These are phyloP conservation scores for Strigamia transsilvanica DNA, from an alignment of 2,888 invertebrate genomes.

Conservation along the genomic window DNA sequence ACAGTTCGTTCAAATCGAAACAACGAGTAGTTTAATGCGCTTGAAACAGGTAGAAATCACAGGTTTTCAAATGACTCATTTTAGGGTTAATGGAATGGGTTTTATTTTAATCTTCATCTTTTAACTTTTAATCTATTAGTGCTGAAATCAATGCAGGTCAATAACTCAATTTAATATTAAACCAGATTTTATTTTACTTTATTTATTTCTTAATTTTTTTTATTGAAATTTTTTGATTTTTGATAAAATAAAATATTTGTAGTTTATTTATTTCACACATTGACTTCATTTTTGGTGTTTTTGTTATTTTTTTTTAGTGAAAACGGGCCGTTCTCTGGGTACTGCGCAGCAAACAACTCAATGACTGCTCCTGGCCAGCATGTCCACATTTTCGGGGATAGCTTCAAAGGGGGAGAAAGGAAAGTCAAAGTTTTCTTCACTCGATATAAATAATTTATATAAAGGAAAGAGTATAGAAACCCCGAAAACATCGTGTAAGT, in stretches of 20 bases:
- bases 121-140: neutral
- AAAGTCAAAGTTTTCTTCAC: slow-evolving; percentile 94
- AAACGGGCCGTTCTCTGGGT: slow-evolving; percentile 74
- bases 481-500: slow-evolving; percentile 65
- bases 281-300: neutral
- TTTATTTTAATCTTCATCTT: neutral
- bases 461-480: slow-evolving; percentile 72
- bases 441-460: slow-evolving; percentile 98
- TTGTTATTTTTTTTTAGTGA: slow-evolving; percentile 53
- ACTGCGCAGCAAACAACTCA: slow-evolving; percentile 73
- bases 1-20: too few relatives aligned
- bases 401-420: slow-evolving; percentile 83
- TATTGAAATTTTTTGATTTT: too few relatives aligned
- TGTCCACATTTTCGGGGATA: slow-evolving; percentile 94
- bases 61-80: too few relatives aligned
- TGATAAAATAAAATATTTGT: neutral
- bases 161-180: too few relatives aligned
- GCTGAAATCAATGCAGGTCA: too few relatives aligned
- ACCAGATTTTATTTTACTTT: too few relatives aligned
- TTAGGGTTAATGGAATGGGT: too few relatives aligned
- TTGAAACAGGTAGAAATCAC: too few relatives aligned
- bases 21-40: too few relatives aligned
- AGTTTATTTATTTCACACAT: neutral
- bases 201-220: too few relatives aligned
- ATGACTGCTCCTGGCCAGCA: slow-evolving; percentile 95